Evolutionary conservation across 1,140 invertebrate species (phyloP), one percentile per base, ranked within the genome.

Genomic region (Neodiprion virginianus): DNA sequence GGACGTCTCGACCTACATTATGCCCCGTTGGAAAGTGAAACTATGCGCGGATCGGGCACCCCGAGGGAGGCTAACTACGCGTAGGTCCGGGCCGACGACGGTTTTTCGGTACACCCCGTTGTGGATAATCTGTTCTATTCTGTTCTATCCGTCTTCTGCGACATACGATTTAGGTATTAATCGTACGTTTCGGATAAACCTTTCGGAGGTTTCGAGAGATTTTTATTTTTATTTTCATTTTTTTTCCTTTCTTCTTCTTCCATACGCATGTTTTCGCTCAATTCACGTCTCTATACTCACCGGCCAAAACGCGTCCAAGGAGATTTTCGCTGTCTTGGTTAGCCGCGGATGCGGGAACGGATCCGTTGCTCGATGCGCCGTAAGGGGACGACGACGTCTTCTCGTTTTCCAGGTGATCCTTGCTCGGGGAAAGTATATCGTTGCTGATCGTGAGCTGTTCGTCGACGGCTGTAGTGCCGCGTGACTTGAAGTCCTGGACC

Each of bases 21-120:
- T 12, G n/a, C 85, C 82, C 79, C 81, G 86, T 84, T 88, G 84
- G 87, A 89, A 89, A 88, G 88, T 89, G 88, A 89, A 89, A 89
- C 87, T 85, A 82, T 53, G 81, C 82, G 84, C 84, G 77, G 74
- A 77, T 75, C 74, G 66, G 50, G 50, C 66, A 73, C 75, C 79
- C 75, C 74, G 68, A 28, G 12, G 49, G 78, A 81, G 78, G 73
- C 75, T 78, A 74, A 48, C 48, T 61, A 72, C 48, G 70, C 71
- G 21, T 69, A 69, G 67, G 67, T 69, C 67, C 67, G 67, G 67
- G 67, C 14, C 66, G 61, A 9, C n/a, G 67, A 72, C 17, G 10
- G 40, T 21, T 61, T 28, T 50, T 17, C 28, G 53, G 1, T 17
- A 50, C 40, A 65, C 17, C 10, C 17, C 53, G 17, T 23, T 17